These are phyloP conservation scores for Drosophila conformis DNA, from an alignment of 2,888 invertebrate species.

Conservation along the genomic window DNA sequence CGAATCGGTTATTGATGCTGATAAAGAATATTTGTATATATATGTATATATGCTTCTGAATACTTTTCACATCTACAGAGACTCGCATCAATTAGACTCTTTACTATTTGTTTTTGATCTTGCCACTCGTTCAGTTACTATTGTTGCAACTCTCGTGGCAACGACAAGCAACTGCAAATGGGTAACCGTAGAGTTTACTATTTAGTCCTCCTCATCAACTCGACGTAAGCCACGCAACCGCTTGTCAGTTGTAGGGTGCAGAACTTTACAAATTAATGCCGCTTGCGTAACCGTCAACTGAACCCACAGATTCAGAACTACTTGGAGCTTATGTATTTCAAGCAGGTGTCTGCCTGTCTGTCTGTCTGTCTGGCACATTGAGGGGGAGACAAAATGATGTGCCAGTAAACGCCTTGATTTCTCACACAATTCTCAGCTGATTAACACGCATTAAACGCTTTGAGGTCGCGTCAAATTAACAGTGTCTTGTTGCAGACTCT, in stretches of 20 bases:
- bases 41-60: neutral
- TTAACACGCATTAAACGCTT: slow-evolving; percentile 54
- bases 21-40: neutral
- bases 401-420: slow-evolving; percentile 57
- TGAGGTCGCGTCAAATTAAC: slow-evolving; percentile 57
- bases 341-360: slow-evolving; percentile 28
- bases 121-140: neutral
- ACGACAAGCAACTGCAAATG: neutral
- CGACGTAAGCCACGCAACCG: slow-evolving; percentile 58
- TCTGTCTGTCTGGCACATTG: slow-evolving; percentile 16
- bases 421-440: slow-evolving; percentile 67
- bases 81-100: neutral
- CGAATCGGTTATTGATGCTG: neutral
- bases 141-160: neutral
- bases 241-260: slow-evolving; percentile 49
- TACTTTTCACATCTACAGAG: neutral
- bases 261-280: slow-evolving; percentile 63
- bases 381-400: neutral
- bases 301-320: slow-evolving; percentile 52
- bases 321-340: slow-evolving; percentile 19
- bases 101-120: neutral
- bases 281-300: slow-evolving; percentile 61
- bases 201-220: slow-evolving; percentile 23
- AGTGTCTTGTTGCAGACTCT: slow-evolving; percentile 34
- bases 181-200: slow-evolving; percentile 25